These are phyloP conservation scores for Drosophila pseudotakahashii DNA, from an alignment of 2,888 invertebrate genomes.

Conservation along the genomic window DNA sequence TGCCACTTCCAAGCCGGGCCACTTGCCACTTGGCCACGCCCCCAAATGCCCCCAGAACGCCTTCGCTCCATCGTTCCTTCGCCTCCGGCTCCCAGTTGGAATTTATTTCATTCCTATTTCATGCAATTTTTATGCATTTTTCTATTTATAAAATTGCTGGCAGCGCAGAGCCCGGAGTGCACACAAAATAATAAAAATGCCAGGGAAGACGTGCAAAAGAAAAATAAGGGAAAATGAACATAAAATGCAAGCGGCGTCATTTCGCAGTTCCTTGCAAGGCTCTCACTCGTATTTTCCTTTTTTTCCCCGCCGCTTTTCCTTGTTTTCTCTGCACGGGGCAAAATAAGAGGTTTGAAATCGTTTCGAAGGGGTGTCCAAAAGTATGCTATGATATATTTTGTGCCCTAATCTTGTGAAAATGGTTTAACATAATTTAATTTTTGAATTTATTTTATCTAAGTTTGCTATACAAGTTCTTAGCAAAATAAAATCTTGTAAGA, in stretches of 20 bases:
- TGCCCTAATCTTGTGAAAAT: no score
- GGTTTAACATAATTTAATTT: no score
- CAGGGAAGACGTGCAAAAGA: slow-evolving; percentile 32
- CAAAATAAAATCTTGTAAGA: no score
- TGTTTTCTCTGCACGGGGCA: background rate
- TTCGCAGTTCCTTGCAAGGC: slow-evolving; percentile 49
- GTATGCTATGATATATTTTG: no score
- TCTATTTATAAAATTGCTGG: slow-evolving; percentile 56
- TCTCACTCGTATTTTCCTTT: slow-evolving; percentile 14
- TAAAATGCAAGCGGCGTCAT: slow-evolving; percentile 71
- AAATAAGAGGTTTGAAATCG: background rate
- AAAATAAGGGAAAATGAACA: slow-evolving; percentile 39
- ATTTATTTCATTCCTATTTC: slow-evolving; percentile 68
- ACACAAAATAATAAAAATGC: slow-evolving; percentile 54
- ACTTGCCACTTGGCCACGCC: slow-evolving; percentile 21
- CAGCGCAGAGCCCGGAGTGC: slow-evolving; percentile 22
- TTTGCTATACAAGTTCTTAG: no score
- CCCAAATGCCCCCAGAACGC: background rate
- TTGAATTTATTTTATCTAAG: no score
- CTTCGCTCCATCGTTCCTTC: background rate
- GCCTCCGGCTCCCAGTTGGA: slow-evolving; percentile 33
- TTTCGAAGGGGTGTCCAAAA: no score
- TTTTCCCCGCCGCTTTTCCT: slow-evolving; percentile 7
- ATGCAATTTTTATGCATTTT: slow-evolving; percentile 55
- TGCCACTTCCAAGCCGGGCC: slow-evolving; percentile 40